A percentile compares a stretch with the other conserved stretches of the same genome.
Conservation (phyloP, 2,888 invertebrate species). For the Drosophila pseudotakahashii region DNA sequence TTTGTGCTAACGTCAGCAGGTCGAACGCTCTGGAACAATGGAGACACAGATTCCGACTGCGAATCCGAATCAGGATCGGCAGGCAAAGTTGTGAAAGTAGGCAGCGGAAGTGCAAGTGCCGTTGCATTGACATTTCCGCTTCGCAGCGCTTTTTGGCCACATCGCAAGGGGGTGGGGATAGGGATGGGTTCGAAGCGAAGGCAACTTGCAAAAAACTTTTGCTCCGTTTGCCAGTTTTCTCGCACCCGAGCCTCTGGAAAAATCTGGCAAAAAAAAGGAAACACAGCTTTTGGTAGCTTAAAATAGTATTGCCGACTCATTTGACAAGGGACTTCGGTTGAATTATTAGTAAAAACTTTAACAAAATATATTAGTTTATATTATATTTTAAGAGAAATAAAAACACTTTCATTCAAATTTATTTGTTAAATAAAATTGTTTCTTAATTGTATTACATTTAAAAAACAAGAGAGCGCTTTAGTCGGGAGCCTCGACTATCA, state of each 20-base stretch:
- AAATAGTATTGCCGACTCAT: conserved; percentile 26
- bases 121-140: conserved; percentile 80
- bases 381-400: no score
- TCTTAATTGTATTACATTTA: no score
- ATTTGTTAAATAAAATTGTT: no score
- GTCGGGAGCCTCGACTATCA: no score
- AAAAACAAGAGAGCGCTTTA: no score
- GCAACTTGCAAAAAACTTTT: conserved; percentile 48
- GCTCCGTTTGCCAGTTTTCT: conserved; percentile 35
- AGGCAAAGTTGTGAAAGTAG: conserved; percentile 72
- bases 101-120: conserved; percentile 78
- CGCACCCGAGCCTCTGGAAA: conserved; percentile 3
- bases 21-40: conserved; percentile 66
- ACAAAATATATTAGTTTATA: no score
- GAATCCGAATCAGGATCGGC: conserved; percentile 22
- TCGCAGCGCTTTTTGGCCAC: conserved; percentile 65
- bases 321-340: conserved; percentile 9
- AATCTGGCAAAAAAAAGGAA: conserved; percentile 2
- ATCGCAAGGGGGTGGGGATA: conserved; percentile 14
- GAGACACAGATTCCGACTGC: conserved; percentile 21
- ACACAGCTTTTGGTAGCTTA: conserved; percentile 14
- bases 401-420: no score
- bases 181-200: conserved; percentile 11
- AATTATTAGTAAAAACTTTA: not conserved
- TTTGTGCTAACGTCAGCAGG: conserved; percentile 76